A percentile compares a stretch with the other conserved stretches of the same genome.
Evolutionary conservation across 1,140 invertebrate species (phyloP).

Genomic region (Probaryconus sp.): DNA sequence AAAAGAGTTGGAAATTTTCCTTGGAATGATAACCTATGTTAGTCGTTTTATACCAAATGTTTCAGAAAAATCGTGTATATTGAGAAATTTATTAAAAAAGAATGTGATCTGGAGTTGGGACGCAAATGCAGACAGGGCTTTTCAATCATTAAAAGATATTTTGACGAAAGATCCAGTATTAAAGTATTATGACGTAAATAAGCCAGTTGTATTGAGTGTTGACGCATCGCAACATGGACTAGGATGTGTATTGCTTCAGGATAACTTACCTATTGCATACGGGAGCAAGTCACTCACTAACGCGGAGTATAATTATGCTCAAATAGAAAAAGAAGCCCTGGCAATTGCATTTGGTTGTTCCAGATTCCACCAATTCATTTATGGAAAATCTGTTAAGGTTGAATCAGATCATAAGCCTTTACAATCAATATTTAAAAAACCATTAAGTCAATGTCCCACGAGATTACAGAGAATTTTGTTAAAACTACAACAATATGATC

Average conservation of each 20-base stretch:
- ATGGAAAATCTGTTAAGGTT: slow-evolving; percentile 69
- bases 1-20: slow-evolving; percentile 65
- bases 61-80: neutral
- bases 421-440: slow-evolving; percentile 62
- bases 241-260: slow-evolving; percentile 64
- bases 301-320: slow-evolving; percentile 65
- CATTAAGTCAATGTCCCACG: slow-evolving; percentile 66
- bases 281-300: slow-evolving; percentile 63
- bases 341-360: slow-evolving; percentile 74
- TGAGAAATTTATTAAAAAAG: slow-evolving; percentile 18
- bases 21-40: slow-evolving; percentile 65
- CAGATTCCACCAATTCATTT: slow-evolving; percentile 72
- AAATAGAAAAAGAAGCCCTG: slow-evolving; percentile 77
- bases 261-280: slow-evolving; percentile 64
- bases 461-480: slow-evolving; percentile 75
- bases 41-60: slow-evolving; percentile 61
- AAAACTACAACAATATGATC: slow-evolving; percentile 68
- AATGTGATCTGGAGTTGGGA: neutral
- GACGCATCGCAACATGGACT: slow-evolving; percentile 68
- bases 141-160: slow-evolving; percentile 58
- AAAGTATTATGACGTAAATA: slow-evolving; percentile 48
- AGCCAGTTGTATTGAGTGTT: slow-evolving; percentile 53
- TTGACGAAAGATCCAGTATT: slow-evolving; percentile 59
- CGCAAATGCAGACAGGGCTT: slow-evolving; percentile 1
- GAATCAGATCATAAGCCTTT: slow-evolving; percentile 76